A percentile compares a stretch with the other conserved stretches of the same genome.
These are phyloP conservation scores for Mystacides longicornis DNA, from an alignment of 2,888 invertebrate genomes.

Conservation along the genomic window DNA sequence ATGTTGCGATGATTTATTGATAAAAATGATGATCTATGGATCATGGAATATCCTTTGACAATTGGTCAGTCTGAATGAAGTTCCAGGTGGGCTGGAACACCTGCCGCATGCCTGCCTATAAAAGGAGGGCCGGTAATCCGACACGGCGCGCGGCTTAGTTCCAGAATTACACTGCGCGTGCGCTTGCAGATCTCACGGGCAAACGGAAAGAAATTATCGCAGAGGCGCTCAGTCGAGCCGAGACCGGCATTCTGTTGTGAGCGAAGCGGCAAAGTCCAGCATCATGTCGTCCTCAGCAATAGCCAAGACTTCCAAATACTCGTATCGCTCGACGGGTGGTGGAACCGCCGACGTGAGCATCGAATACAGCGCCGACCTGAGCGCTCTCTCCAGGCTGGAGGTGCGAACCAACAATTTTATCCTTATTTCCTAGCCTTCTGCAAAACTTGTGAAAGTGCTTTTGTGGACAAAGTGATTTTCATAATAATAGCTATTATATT, in stretches of 20 bases:
- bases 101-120: slow-evolving; percentile 21
- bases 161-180: slow-evolving; percentile 13
- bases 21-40: neutral
- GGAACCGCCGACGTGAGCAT: slow-evolving; percentile 86
- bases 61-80: neutral
- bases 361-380: slow-evolving; percentile 90
- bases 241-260: slow-evolving; percentile 23
- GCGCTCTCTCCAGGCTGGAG: slow-evolving; percentile 92
- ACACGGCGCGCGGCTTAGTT: slow-evolving; percentile 25
- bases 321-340: slow-evolving; percentile 82
- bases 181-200: slow-evolving; percentile 37
- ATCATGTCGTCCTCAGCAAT: slow-evolving; percentile 63
- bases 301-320: slow-evolving; percentile 84
- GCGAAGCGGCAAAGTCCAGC: slow-evolving; percentile 23
- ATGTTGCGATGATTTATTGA: too few relatives aligned
- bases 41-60: neutral
- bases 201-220: slow-evolving; percentile 6
- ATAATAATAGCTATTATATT: slow-evolving; percentile 5
- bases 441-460: slow-evolving; percentile 12
- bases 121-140: slow-evolving; percentile 32
- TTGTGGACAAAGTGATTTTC: slow-evolving; percentile 12
- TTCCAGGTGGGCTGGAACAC: slow-evolving; percentile 15
- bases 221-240: slow-evolving; percentile 24
- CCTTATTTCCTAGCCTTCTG: too few relatives aligned
- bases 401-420: slow-evolving; percentile 51